Percentiles rank a stretch among this genome's conserved stretches.
Evolutionary conservation across 92 coral and sea anemone genomes (phyloP).

Genomic region (Chrysogorgia sp.): DNA sequence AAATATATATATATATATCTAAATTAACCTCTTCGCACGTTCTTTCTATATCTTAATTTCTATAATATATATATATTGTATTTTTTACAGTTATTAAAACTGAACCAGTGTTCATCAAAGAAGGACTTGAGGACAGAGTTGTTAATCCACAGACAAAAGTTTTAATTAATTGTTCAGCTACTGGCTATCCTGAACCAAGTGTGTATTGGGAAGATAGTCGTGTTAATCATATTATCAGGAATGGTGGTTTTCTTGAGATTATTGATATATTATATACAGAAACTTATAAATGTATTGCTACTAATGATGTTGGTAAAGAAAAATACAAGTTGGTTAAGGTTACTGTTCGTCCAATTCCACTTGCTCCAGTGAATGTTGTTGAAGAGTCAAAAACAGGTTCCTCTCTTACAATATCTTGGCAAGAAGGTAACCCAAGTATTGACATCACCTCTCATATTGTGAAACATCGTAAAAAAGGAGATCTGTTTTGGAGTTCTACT

Average conservation of each 20-base stretch:
- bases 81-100: constrained; percentile 42
- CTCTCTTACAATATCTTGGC: constrained; percentile 79
- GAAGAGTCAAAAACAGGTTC: constrained; percentile 61
- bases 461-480: constrained; percentile 63
- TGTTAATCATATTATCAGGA: not conserved
- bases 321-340: constrained; percentile 71
- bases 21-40: too few species aligned
- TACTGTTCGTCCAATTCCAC: constrained; percentile 82
- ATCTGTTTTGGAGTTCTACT: constrained; percentile 57
- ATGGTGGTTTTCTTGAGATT: constrained; percentile 57
- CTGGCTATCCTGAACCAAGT: constrained; percentile 73
- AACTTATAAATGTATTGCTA: constrained; percentile 77
- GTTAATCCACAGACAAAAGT: constrained; percentile 92
- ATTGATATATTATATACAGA: constrained; percentile 69
- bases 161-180: constrained; percentile 73
- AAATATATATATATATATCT: too few species aligned
- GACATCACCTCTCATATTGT: constrained; percentile 68
- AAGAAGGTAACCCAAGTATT: constrained; percentile 62
- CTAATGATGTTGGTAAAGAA: constrained; percentile 58
- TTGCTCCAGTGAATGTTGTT: constrained; percentile 72
- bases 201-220: constrained; percentile 66
- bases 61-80: not conserved
- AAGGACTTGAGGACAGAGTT: constrained; percentile 64
- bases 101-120: constrained; percentile 65
- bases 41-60: too few species aligned